Conservation (phyloP, 2,888 invertebrate genomes). For the Melinopterus prodromus region DNA sequence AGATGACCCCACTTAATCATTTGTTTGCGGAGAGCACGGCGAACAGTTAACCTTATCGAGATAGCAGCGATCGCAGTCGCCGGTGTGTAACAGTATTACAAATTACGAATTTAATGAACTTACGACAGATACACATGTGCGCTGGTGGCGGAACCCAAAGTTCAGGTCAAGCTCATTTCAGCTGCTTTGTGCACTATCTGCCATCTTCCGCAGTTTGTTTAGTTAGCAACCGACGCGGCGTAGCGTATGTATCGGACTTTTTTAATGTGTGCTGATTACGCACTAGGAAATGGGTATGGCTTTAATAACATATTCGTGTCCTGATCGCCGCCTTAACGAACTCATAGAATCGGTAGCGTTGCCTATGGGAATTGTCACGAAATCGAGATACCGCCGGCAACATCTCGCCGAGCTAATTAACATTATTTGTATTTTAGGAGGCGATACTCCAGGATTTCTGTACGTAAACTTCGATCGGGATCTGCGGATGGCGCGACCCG, state of each 20-base stretch:
- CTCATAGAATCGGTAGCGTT: conserved; percentile 21
- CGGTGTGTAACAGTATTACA: conserved; percentile 20
- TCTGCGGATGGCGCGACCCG: background rate
- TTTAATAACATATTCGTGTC: conserved; percentile 23
- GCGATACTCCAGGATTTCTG: background rate
- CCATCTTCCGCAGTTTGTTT: conserved; percentile 25
- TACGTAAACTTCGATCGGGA: background rate
- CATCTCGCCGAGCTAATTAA: background rate
- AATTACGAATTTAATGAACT: conserved; percentile 25
- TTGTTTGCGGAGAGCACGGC: conserved; percentile 20
- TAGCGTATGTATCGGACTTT: conserved; percentile 13
- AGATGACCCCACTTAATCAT: conserved; percentile 22
- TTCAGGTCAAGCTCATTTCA: conserved; percentile 17
- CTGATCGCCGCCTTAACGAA: conserved; percentile 15
- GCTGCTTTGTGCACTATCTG: conserved; percentile 24
- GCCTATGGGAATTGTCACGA: conserved; percentile 24
- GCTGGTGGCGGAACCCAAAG: conserved; percentile 16
- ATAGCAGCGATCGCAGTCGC: conserved; percentile 11
- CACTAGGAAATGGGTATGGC: conserved; percentile 19
- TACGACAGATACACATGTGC: conserved; percentile 20
- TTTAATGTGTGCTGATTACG: conserved; percentile 27
- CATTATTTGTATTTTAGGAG: background rate
- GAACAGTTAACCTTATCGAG: conserved; percentile 22
- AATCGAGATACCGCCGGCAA: conserved; percentile 14
- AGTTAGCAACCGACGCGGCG: background rate